Conservation (phyloP, 2,113 vertebrate species). For the Alligator mississippiensis region DNA sequence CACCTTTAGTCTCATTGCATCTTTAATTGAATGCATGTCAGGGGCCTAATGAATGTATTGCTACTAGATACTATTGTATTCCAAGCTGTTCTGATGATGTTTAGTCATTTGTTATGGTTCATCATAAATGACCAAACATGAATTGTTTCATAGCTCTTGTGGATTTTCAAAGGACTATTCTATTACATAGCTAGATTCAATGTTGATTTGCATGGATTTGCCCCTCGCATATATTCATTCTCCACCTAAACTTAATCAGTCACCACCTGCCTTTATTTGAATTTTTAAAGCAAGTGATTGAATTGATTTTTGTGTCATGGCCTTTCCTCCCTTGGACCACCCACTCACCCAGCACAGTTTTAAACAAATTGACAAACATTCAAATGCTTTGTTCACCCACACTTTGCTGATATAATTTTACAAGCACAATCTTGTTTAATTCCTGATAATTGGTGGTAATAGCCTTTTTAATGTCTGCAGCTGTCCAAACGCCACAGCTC, state of each 20-base stretch:
- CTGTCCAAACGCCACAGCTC: slow-evolving; percentile 54
- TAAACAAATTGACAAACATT: slow-evolving; percentile 28
- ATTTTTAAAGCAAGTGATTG: slow-evolving; percentile 19
- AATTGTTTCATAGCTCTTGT: neutral
- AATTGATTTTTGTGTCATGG: neutral
- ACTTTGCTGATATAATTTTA: slow-evolving; percentile 37
- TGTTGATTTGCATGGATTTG: neutral
- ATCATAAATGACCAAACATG: neutral
- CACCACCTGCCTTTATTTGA: neutral
- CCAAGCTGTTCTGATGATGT: neutral
- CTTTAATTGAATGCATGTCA: no score
- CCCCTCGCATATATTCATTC: neutral
- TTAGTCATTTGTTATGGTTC: neutral
- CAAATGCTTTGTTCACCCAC: slow-evolving; percentile 29
- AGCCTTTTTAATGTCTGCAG: slow-evolving; percentile 58
- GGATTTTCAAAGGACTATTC: neutral
- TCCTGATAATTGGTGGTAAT: slow-evolving; percentile 53
- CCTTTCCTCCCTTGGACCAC: slow-evolving; percentile 26
- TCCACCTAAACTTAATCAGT: neutral
- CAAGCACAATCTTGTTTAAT: slow-evolving; percentile 48
- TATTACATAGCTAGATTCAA: neutral
- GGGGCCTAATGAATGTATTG: no score
- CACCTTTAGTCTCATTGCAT: no score
- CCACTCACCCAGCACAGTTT: slow-evolving; percentile 12
- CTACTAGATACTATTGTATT: no score